A percentile compares a stretch with the other conserved stretches of the same genome.
phyloP scores from a whole-genome alignment of 37 sponge, comb jelly and placozoan genomes.

The Hexactinellida sp. region DNA sequence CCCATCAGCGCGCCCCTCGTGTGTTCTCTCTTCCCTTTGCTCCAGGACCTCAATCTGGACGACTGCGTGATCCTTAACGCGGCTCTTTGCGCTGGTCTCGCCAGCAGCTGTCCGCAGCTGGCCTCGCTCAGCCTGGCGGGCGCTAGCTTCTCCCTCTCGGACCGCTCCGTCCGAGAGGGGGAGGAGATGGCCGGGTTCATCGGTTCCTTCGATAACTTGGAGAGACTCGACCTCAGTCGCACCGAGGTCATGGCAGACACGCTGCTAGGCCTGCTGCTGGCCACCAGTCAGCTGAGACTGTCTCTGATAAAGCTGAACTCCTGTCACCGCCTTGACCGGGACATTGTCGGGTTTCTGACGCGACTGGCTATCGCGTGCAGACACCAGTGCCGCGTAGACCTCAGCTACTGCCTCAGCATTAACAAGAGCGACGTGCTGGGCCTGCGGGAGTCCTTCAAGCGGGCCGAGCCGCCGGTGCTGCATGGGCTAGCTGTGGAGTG shows the following conservation, averaged over 20 bases:
- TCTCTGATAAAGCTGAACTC: neutral
- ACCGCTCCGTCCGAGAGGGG: neutral
- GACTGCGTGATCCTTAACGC: neutral
- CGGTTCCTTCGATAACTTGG: neutral
- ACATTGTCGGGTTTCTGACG: neutral
- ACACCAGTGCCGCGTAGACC: neutral
- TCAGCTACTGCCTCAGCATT: neutral
- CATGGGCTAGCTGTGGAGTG: neutral
- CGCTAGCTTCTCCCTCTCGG: neutral
- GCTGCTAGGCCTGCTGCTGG: neutral
- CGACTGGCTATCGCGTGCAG: neutral
- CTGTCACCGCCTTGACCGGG: neutral
- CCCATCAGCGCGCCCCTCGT: neutral
- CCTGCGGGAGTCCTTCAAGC: neutral
- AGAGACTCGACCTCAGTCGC: neutral
- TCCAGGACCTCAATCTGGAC: neutral
- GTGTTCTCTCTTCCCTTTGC: neutral
- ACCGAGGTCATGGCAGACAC: neutral
- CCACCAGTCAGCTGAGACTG: neutral
- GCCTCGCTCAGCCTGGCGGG: neutral
- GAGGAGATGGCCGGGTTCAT: neutral
- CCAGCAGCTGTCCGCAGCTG: neutral
- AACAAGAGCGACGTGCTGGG: neutral
- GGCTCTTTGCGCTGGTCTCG: neutral
- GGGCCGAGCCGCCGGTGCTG: neutral